Base-by-base conservation (phyloP, 2,113 vertebrate species). In the Centrocercus urophasianus region DNA sequence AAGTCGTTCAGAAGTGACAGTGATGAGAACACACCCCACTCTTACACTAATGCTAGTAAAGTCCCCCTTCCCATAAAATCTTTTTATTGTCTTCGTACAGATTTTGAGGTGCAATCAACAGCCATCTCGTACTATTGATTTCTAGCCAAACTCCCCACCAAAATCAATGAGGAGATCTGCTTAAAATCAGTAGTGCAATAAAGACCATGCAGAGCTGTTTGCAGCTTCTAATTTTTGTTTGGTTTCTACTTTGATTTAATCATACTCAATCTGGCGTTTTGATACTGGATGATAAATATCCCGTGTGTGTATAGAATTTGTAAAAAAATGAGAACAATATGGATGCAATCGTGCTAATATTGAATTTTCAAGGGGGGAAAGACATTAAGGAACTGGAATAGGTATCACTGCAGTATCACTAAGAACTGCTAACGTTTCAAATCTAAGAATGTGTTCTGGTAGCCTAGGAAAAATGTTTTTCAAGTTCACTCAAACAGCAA, bases 191-290 rank as follows among this genome's bases (percentile, higher is more conserved):
- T 25, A 84, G 34, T 11, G 67, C 27, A 75, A 88, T 65, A 88
- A 72, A 82, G 52, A 92, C 72, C 15, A 47, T 50, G 56, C 47
- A 67, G n/a, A 76, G 13, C 30, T 87, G 24, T 82, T 89, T 90
- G 69, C 30, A 73, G 47, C 30, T 83, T 61, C 54, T 47, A 89
- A 61, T 48, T 92, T 83, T 83, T 67, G 47, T 54, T 93, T 82
- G 38, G 48, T 95, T 92, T 83, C 64, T 77, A 86, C 52, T 88
- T 40, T 75, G n/a, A 92, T 86, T 92, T 92, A 90, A 56, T 92
- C 57, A 74, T 36, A 61, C 20, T 81, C 20, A 64, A 56, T 74
- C n/a, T 88, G 92, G 82, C 57, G 15, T n/a, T 15, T 38, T 86
- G 77, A 38, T 65, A 86, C 14, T 5, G 30, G 70, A 48, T 73